phyloP scores from a whole-genome alignment of 2,888 invertebrate genomes.

The Parascotia fuliginaria region DNA sequence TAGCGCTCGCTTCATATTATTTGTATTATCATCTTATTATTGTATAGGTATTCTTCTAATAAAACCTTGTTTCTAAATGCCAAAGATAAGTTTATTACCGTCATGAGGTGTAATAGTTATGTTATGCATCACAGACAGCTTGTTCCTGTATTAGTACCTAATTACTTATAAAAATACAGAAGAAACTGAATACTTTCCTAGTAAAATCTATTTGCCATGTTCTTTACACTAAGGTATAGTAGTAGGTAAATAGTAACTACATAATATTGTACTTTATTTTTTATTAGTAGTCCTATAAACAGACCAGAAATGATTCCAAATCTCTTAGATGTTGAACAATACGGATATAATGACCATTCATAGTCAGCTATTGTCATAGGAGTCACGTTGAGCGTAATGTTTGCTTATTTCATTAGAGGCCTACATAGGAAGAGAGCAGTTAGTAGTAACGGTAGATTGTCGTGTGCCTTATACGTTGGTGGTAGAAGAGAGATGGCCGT shows the following conservation, averaged over 20 bases:
- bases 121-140: too few relatives aligned
- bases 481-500: conserved; percentile 68
- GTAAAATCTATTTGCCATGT: too few relatives aligned
- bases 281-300: too few relatives aligned
- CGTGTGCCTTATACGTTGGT: conserved; percentile 75
- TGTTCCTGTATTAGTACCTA: too few relatives aligned
- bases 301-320: too few relatives aligned
- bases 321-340: not conserved
- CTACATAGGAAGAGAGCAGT: conserved; percentile 67
- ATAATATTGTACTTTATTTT: too few relatives aligned
- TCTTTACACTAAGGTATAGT: too few relatives aligned
- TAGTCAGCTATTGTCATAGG: not conserved
- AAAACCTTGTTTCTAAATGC: not conserved
- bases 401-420: conserved; percentile 48
- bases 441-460: conserved; percentile 78
- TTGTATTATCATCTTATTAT: not conserved
- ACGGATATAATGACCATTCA: too few relatives aligned
- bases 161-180: too few relatives aligned
- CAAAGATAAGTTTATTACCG: not conserved
- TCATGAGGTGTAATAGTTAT: too few relatives aligned
- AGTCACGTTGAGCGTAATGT: conserved; percentile 32
- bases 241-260: too few relatives aligned
- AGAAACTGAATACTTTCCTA: too few relatives aligned
- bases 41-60: not conserved
- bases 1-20: conserved; percentile 16